Conservation (phyloP, 2,797 vertebrate species). For the Glyptemys insculpta region DNA sequence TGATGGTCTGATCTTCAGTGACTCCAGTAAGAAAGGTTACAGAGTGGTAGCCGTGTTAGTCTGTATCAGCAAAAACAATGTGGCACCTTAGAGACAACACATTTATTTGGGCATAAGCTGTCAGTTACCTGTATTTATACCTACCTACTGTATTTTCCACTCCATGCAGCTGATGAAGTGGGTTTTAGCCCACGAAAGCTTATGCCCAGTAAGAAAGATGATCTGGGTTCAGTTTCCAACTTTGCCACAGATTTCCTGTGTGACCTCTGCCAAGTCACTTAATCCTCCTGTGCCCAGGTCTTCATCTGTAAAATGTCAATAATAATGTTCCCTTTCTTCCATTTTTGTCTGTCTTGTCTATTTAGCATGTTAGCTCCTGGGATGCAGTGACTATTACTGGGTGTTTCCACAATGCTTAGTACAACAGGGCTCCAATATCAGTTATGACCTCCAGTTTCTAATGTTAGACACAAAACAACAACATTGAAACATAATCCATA, state of each 20-base stretch:
- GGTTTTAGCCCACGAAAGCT: too few species aligned
- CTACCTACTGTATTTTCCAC: too few species aligned
- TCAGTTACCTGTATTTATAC: too few species aligned
- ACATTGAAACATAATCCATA: not conserved
- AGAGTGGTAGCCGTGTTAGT: too few species aligned
- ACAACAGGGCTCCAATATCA: not conserved
- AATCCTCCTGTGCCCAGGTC: not conserved
- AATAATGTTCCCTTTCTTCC: not conserved
- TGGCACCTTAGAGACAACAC: too few species aligned
- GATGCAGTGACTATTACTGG: not conserved
- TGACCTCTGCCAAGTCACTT: not conserved
- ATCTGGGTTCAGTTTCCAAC: not conserved
- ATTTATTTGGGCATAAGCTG: too few species aligned
- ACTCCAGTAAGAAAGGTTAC: not conserved
- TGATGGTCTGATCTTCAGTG: not conserved
- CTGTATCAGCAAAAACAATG: too few species aligned
- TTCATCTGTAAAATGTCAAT: not conserved
- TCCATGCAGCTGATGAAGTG: too few species aligned
- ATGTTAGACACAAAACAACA: not conserved
- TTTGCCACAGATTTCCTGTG: not conserved
- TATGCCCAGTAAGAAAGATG: not conserved
- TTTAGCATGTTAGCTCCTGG: not conserved
- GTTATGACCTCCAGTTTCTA: not conserved
- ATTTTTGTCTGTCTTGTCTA: not conserved
- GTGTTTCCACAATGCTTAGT: not conserved